Evolutionary conservation across 1,140 invertebrate genomes (phyloP), one percentile per base, ranked within the genome.

Genomic region (Asbolus verrucosus): DNA sequence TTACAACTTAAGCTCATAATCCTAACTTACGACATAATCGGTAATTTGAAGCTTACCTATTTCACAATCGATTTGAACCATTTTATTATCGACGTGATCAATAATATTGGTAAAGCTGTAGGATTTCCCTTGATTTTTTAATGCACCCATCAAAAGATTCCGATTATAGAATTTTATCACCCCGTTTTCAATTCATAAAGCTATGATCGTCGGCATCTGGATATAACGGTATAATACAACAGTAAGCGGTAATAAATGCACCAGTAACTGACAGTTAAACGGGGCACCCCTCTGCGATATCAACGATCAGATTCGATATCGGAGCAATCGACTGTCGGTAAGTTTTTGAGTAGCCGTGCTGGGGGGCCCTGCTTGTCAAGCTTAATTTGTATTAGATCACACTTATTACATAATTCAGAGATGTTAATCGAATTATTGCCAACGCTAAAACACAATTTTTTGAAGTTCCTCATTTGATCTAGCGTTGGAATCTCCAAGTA

Each of bases 161-260:
- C n/a, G n/a, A n/a, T n/a, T n/a, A n/a, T n/a, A n/a, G n/a, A n/a
- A n/a, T n/a, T n/a, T n/a, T n/a, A n/a, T n/a, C n/a, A n/a, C n/a
- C n/a, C n/a, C n/a, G 19, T 11, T 54, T 54, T 54, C 9, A 24
- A 54, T 8, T 27, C 46, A 54, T 14, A 15, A 19, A 27, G 16
- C 46, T 11, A 13, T 14, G 21, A 18, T 46, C 41, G 15, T 21
- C 15, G 19, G 9, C 41, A 46, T 36, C 27, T 63, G 39, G 61
- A 27, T 30, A 21, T 66, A 66, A 46, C 41, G 41, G 38, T 66
- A 31, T 0, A 27, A 15, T 24, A 21, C 65, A 67, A 36, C 30
- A 59, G 30, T 54, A 33, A 67, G 15, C 65, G 18, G 50, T 67
- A 59, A 67, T 59, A 59, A 54, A 67, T 67, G 65, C 65, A 67